phyloP scores from a whole-genome alignment of 1,140 invertebrate genomes.

The Achroia grisella region DNA sequence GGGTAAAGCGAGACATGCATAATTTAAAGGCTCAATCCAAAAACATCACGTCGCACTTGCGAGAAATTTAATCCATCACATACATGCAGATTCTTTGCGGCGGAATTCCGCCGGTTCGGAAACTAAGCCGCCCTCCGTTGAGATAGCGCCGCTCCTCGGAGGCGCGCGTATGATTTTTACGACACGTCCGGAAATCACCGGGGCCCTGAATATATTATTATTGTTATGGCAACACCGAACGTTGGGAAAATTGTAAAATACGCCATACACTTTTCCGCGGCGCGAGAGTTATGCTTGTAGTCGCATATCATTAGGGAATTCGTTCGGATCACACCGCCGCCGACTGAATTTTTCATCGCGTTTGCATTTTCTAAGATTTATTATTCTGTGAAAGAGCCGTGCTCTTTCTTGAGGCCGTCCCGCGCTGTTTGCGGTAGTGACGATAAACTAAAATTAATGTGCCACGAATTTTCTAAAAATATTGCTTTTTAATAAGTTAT shows the following conservation, averaged over 20 bases:
- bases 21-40: conserved; percentile 32
- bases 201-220: conserved; percentile 21
- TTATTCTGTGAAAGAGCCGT: conserved; percentile 5
- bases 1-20: conserved; percentile 19
- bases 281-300: conserved; percentile 28
- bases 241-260: conserved; percentile 47
- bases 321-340: conserved; percentile 14
- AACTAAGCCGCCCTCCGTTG: conserved; percentile 6
- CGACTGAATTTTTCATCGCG: conserved; percentile 42
- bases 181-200: conserved; percentile 46
- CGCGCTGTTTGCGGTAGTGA: not conserved
- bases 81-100: conserved; percentile 11
- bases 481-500: too few species aligned
- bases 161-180: conserved; percentile 41
- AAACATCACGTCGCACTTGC: conserved; percentile 22
- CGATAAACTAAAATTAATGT: too few species aligned
- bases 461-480: too few species aligned
- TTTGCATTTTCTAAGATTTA: conserved; percentile 17
- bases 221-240: conserved; percentile 15
- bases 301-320: conserved; percentile 51
- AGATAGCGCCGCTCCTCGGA: conserved; percentile 16
- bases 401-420: not conserved
- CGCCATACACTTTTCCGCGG: conserved; percentile 19
- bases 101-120: conserved; percentile 6
- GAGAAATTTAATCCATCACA: conserved; percentile 44